phyloP scores from a whole-genome alignment of 1,140 invertebrate species.

The Meteorus sp. region DNA sequence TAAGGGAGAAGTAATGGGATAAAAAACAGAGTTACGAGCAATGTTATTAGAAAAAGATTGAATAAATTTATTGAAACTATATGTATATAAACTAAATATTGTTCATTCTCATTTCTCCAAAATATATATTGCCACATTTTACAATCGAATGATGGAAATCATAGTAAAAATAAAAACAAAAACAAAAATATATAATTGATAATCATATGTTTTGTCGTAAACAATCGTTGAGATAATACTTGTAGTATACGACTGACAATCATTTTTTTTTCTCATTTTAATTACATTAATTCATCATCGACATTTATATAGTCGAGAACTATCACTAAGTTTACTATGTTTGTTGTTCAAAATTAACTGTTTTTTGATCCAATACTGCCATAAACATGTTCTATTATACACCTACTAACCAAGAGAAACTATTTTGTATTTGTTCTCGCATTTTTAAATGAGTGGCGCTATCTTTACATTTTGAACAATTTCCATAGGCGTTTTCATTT shows the following conservation, averaged over 20 bases:
- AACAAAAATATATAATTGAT: slow-evolving; percentile 3
- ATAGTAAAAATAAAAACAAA: too few relatives aligned
- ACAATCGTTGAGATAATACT: slow-evolving; percentile 10
- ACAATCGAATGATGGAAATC: neutral
- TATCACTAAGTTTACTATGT: neutral
- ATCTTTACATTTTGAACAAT: slow-evolving; percentile 31
- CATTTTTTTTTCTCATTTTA: neutral
- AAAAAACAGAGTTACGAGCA: too few relatives aligned
- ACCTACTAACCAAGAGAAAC: slow-evolving; percentile 5
- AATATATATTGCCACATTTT: slow-evolving; percentile 19
- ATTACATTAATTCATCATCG: neutral
- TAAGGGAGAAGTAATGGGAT: too few relatives aligned
- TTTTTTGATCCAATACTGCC: slow-evolving; percentile 15
- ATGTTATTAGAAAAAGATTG: neutral
- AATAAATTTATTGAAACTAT: too few relatives aligned
- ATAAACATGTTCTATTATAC: slow-evolving; percentile 28
- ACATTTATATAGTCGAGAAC: neutral
- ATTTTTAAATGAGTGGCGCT: slow-evolving; percentile 3
- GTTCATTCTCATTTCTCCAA: neutral
- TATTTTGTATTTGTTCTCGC: neutral
- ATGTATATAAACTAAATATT: too few relatives aligned
- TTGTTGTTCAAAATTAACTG: neutral
- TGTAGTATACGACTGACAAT: slow-evolving; percentile 6
- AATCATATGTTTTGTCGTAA: slow-evolving; percentile 1
- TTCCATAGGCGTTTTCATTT: slow-evolving; percentile 14